A percentile compares a stretch with the other conserved stretches of the same genome.
Conservation (phyloP, 2,797 vertebrate species). For the Rhodeus uyekii region DNA sequence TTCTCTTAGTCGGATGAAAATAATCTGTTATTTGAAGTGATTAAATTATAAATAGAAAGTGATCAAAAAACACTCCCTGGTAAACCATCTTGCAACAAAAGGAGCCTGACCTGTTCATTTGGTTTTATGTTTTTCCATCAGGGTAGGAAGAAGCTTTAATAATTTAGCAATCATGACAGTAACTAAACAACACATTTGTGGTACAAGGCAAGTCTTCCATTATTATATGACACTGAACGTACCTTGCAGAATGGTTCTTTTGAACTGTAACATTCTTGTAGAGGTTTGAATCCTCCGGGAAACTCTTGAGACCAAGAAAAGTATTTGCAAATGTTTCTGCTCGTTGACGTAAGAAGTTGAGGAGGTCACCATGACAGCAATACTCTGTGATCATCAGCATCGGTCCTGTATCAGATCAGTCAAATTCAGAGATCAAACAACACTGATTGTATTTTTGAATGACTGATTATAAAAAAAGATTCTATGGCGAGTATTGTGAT, state of each 20-base stretch:
- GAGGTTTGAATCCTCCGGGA: slow-evolving; percentile 55
- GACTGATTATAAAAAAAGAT: too few species aligned
- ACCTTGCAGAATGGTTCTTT: slow-evolving; percentile 77
- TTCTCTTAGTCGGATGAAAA: too few species aligned
- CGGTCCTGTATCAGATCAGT: slow-evolving; percentile 77
- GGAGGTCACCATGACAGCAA: slow-evolving; percentile 90
- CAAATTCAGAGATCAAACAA: neutral
- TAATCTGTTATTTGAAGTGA: too few species aligned
- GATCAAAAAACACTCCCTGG: too few species aligned
- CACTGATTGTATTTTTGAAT: neutral
- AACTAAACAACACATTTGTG: neutral
- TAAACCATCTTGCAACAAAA: neutral
- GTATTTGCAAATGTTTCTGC: slow-evolving; percentile 78
- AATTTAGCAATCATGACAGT: neutral
- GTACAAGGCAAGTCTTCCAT: neutral
- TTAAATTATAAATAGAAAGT: too few species aligned
- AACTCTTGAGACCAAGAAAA: slow-evolving; percentile 64
- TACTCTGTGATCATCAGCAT: slow-evolving; percentile 96
- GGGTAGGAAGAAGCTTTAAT: neutral
- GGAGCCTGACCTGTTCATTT: neutral
- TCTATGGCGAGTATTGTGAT: too few species aligned
- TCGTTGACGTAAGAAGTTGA: slow-evolving; percentile 88
- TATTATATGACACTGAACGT: neutral
- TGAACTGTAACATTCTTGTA: slow-evolving; percentile 85
- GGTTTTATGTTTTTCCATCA: neutral